These are phyloP conservation scores for Pentalonia nigronervosa DNA, from an alignment of 1,140 invertebrate genomes.

Conservation along the genomic window DNA sequence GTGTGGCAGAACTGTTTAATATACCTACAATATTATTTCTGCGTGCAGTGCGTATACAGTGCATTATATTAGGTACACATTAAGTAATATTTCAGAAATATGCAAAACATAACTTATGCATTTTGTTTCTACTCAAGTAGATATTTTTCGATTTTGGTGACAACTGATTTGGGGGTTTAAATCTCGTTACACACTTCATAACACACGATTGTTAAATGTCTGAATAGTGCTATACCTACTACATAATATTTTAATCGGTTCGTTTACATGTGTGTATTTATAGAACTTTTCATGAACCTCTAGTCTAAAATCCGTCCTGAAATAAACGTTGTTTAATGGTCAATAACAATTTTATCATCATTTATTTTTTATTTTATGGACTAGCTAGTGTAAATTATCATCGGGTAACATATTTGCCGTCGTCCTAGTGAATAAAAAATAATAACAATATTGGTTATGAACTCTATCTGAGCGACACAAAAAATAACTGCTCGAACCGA, in stretches of 20 bases:
- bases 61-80: not conserved
- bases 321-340: slow-evolving; percentile 15
- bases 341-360: not conserved
- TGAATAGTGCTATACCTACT: not conserved
- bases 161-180: not conserved
- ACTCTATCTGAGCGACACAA: not conserved
- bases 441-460: not conserved
- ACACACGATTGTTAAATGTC: not conserved
- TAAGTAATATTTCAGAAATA: not conserved
- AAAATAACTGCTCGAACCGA: not conserved
- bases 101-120: not conserved
- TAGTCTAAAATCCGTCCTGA: slow-evolving; percentile 34
- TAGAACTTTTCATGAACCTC: not conserved
- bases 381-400: not conserved
- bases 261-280: not conserved
- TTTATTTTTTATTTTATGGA: slow-evolving; percentile 19
- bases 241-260: not conserved
- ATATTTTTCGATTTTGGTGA: not conserved
- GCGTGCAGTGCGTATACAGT: not conserved
- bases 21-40: not conserved
- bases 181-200: not conserved
- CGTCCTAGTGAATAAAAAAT: not conserved
- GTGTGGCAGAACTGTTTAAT: not conserved
- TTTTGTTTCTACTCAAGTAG: not conserved
- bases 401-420: not conserved